Evolutionary conservation across 92 coral and sea anemone species (phyloP).

Genomic region (Parazoanthus darwini): DNA sequence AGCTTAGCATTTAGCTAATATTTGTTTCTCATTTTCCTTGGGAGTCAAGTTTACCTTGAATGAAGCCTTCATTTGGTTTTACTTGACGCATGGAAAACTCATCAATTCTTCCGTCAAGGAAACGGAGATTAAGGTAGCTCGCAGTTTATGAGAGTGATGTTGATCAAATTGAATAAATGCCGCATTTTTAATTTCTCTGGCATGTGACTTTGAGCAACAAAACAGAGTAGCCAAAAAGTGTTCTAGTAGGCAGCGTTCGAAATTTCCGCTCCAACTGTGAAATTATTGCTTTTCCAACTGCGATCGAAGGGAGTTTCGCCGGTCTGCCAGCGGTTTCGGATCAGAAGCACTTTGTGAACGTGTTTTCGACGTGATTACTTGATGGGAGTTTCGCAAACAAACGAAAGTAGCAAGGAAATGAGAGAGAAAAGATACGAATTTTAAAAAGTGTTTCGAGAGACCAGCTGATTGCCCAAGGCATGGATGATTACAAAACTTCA

Average conservation of each 20-base stretch:
- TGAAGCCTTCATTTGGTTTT: conserved; percentile 16
- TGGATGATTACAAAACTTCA: background rate
- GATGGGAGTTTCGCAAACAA: conserved; percentile 12
- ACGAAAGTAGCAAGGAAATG: background rate
- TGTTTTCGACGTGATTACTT: background rate
- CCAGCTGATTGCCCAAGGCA: conserved; percentile 36
- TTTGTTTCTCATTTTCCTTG: conserved; percentile 31
- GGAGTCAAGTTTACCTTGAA: conserved; percentile 9
- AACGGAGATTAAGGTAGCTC: conserved; percentile 22
- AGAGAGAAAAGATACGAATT: background rate
- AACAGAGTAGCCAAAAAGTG: conserved; percentile 10
- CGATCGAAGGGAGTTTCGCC: conserved; percentile 26
- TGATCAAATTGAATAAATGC: conserved; percentile 36
- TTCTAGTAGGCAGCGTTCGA: conserved; percentile 10
- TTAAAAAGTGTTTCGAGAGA: conserved; percentile 6
- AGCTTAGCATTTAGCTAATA: background rate
- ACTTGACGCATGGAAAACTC: conserved; percentile 27
- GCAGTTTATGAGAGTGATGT: conserved; percentile 14
- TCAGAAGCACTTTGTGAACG: background rate
- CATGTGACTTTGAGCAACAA: conserved; percentile 17
- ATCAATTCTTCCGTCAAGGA: conserved; percentile 39
- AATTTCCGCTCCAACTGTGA: conserved; percentile 45
- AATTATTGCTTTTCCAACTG: conserved; percentile 43
- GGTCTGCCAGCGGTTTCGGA: conserved; percentile 24
- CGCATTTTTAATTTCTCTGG: conserved; percentile 42